Evolutionary conservation across 2,113 vertebrate genomes (phyloP).

Genomic region (Myrmecophaga tridactyla): DNA sequence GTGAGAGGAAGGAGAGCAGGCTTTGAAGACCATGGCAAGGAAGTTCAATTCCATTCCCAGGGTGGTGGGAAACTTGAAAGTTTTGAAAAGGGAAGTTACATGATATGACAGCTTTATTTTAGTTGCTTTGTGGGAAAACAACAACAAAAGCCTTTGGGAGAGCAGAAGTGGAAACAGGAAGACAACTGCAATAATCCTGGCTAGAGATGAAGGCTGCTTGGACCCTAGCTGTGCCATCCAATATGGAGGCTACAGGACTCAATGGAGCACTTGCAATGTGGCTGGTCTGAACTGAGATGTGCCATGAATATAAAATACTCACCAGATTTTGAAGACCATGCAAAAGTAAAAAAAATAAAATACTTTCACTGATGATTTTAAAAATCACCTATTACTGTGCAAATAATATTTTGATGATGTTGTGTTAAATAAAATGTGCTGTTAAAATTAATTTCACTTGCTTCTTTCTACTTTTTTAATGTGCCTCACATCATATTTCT

Average conservation of each 20-base stretch:
- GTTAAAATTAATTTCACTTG: not conserved
- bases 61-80: not conserved
- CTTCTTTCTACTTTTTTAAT: not conserved
- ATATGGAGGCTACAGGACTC: not conserved
- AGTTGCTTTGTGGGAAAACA: not conserved
- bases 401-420: not conserved
- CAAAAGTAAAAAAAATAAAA: not conserved
- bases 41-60: not conserved
- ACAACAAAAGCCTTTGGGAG: not conserved
- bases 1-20: not conserved
- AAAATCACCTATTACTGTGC: not conserved
- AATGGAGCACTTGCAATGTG: too few species aligned
- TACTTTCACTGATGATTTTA: not conserved
- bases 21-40: not conserved
- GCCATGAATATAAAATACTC: not conserved
- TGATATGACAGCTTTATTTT: not conserved
- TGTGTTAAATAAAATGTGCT: not conserved
- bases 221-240: not conserved
- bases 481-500: not conserved
- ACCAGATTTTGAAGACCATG: not conserved
- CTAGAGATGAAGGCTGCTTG: too few species aligned
- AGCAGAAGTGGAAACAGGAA: not conserved
- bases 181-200: too few species aligned
- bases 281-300: not conserved
- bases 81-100: not conserved